Conservation (phyloP, 1,140 invertebrate species). For the Maniola jurtina region DNA sequence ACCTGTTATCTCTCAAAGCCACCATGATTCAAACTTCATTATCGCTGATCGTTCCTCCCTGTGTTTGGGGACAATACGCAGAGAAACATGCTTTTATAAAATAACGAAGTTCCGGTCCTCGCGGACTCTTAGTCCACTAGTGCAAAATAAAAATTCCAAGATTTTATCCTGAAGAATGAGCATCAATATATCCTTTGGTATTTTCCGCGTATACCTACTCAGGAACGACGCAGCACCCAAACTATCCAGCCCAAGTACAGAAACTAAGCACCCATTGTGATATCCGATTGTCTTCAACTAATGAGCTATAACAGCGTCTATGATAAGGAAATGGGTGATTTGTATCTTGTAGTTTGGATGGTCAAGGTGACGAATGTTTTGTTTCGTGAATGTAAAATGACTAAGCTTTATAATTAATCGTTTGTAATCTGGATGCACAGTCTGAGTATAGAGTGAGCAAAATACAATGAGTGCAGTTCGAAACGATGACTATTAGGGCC, state of each 20-base stretch:
- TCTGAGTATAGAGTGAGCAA: too few relatives aligned
- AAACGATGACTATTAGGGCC: too few relatives aligned
- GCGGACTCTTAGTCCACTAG: too few relatives aligned
- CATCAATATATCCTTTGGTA: background rate
- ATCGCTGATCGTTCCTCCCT: too few relatives aligned
- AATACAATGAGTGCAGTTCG: too few relatives aligned
- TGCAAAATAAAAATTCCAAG: too few relatives aligned
- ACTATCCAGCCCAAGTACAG: slow-evolving; percentile 17
- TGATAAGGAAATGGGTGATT: slow-evolving; percentile 23
- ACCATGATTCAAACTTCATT: too few relatives aligned
- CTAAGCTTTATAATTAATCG: background rate
- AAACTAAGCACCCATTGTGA: slow-evolving; percentile 28
- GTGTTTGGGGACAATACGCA: too few relatives aligned
- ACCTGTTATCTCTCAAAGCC: too few relatives aligned
- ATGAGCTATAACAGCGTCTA: slow-evolving; percentile 23
- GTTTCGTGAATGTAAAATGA: slow-evolving; percentile 1
- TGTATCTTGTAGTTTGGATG: slow-evolving; percentile 1
- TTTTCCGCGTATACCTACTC: slow-evolving; percentile 10
- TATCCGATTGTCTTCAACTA: slow-evolving; percentile 19
- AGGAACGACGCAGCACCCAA: slow-evolving; percentile 11
- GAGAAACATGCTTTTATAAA: too few relatives aligned
- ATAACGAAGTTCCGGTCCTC: too few relatives aligned
- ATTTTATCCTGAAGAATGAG: background rate
- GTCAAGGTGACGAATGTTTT: background rate
- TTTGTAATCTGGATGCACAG: background rate